These are phyloP conservation scores for Nematolebias whitei DNA, from an alignment of 2,113 vertebrate genomes.

Conservation along the genomic window DNA sequence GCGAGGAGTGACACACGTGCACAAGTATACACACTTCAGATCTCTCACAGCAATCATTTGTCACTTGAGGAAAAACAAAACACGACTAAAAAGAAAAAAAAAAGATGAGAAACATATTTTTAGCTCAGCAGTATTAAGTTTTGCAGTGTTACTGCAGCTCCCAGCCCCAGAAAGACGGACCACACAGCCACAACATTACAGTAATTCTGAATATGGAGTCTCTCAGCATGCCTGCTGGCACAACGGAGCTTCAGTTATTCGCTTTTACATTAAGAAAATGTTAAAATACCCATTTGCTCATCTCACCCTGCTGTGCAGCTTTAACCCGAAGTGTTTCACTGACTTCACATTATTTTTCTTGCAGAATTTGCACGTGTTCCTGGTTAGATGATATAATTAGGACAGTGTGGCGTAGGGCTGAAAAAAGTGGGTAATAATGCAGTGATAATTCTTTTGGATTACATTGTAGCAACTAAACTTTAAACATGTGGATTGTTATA, in stretches of 20 bases:
- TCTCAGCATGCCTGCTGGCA: slow-evolving; percentile 35
- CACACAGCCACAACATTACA: slow-evolving; percentile 14
- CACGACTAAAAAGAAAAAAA: slow-evolving; percentile 1
- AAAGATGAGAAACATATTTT: slow-evolving; percentile 23
- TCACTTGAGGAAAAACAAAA: slow-evolving; percentile 4
- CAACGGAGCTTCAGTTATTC: slow-evolving; percentile 25
- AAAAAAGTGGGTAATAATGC: slow-evolving; percentile 13
- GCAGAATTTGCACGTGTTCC: slow-evolving; percentile 30
- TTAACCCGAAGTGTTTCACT: slow-evolving; percentile 48
- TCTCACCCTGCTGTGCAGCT: slow-evolving; percentile 35
- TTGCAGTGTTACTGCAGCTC: slow-evolving; percentile 16
- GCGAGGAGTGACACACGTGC: neutral
- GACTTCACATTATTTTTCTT: slow-evolving; percentile 23
- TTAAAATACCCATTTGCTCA: slow-evolving; percentile 44
- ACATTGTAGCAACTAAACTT: neutral
- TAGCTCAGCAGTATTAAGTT: slow-evolving; percentile 33
- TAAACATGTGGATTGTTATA: neutral
- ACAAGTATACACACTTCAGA: slow-evolving; percentile 10
- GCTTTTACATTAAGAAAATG: slow-evolving; percentile 52
- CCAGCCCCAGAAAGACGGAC: slow-evolving; percentile 6
- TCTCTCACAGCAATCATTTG: slow-evolving; percentile 22
- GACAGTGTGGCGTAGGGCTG: slow-evolving; percentile 8
- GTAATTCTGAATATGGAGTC: slow-evolving; percentile 49
- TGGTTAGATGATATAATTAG: slow-evolving; percentile 36
- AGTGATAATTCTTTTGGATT: slow-evolving; percentile 18